These are phyloP conservation scores for Synodontis membranacea DNA, from an alignment of 2,113 vertebrate genomes.

Conservation along the genomic window DNA sequence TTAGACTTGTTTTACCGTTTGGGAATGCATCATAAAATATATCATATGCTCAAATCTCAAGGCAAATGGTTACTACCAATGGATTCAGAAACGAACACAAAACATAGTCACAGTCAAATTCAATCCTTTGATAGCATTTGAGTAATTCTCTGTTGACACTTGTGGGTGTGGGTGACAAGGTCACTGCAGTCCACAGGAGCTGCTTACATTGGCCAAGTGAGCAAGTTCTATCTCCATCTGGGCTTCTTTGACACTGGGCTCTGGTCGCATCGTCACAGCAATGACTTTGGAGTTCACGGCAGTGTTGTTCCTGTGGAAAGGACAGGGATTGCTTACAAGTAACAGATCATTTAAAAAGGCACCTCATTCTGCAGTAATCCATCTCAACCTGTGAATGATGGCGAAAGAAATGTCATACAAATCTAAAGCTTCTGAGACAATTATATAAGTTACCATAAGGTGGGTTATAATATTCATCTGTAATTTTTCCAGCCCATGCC, in stretches of 20 bases:
- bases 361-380: background rate
- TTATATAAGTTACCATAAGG: background rate
- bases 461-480: background rate
- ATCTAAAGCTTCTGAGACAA: background rate
- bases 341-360: background rate
- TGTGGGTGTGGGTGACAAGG: background rate
- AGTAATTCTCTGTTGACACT: background rate
- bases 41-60: background rate
- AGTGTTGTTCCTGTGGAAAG: slow-evolving; percentile 87
- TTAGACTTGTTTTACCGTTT: background rate
- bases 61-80: background rate
- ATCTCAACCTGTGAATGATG: background rate
- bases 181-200: background rate
- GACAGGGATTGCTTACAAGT: slow-evolving; percentile 11
- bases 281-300: slow-evolving; percentile 98
- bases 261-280: slow-evolving; percentile 93
- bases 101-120: background rate
- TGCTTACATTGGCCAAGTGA: slow-evolving; percentile 94
- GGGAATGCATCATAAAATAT: slow-evolving; percentile 17
- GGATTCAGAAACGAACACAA: background rate
- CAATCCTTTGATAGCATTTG: background rate
- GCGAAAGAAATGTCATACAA: background rate
- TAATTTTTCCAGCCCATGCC: background rate
- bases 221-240: slow-evolving; percentile 96
- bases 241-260: slow-evolving; percentile 85